Base-by-base conservation (phyloP, 2,797 vertebrate species). In the Clarias fuscus region DNA sequence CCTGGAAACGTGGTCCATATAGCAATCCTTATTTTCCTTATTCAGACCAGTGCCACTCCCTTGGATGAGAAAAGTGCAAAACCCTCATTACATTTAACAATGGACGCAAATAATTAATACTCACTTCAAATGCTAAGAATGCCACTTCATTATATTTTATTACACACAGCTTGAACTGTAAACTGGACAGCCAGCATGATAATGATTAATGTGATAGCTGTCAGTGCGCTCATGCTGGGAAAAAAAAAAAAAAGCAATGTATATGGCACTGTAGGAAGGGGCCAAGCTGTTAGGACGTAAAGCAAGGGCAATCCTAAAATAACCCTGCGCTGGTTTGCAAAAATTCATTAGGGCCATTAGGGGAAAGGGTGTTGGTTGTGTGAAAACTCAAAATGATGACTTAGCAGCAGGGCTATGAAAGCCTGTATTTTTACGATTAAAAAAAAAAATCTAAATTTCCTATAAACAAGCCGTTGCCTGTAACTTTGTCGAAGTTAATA, bases 171-270 rank as follows among this genome's bases (percentile, higher is more conserved):
- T 56, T 76, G 58, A 43, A 86, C 76, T 27, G 30, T 88, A 68
- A 82, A 70, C 62, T 56, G 80, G 83, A 85, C 48, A n/a, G 40
- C 73, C 37, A 56, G 67, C 65, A 65, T 81, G 48, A 61, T 85
- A 86, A 88, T 68, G 85, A 84, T 68, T 86, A 61, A 61, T 76
- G 85, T 88, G 88, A 88, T 82, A 87, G 83, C 64, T 84, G 83
- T 89, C 65, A 86, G 88, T 70, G 84, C 59, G 86, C 86, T 85
- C 84, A 59, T 73, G n/a, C 83, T 84, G 83, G 27, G 2, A 2
- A 5, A 4, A 61, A 56, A 48, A 82, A 82, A 75, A 81, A 30
- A 77, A 15, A 8, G 83, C 80, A 85, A 78, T 77, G 53, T 83
- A 83, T 56, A 62, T 43, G 48, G 61, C 70, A 71, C 75, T 53